Base-by-base conservation (phyloP, 1,140 invertebrate species). In the Phortica variegata region DNA sequence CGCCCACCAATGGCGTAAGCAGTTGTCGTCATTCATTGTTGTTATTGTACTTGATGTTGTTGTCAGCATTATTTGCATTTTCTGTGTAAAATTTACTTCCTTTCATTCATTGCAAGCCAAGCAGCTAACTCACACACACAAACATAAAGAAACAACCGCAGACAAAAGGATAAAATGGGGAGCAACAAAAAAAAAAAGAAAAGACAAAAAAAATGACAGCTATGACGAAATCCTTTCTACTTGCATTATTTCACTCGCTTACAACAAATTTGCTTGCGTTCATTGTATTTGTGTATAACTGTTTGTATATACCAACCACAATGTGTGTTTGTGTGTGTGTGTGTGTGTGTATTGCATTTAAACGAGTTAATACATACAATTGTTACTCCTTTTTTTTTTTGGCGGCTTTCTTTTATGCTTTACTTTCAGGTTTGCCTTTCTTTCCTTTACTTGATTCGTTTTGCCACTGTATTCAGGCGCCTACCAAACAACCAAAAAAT, bases 11-110 rank as follows among this genome's bases (percentile, higher is more conserved):
- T n/a, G n/a, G n/a, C n/a, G n/a, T n/a, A n/a, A n/a, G n/a, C n/a
- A n/a, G n/a, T n/a, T n/a, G n/a, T n/a, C n/a, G n/a, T n/a, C n/a
- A n/a, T n/a, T n/a, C n/a, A n/a, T n/a, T n/a, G n/a, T n/a, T n/a
- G n/a, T n/a, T n/a, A n/a, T n/a, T n/a, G n/a, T n/a, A n/a, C n/a
- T n/a, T n/a, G n/a, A n/a, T n/a, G 63, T 68, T 68, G 63, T 68
- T 63, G 63, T 68, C 57, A 60, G 63, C 60, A 51, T 63, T 68
- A 68, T 68, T 68, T 68, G 63, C 63, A 68, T 68, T 63, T 68
- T 68, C 63, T 58, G 60, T 49, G 57, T 48, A 53, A 55, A 68
- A 68, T 63, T 51, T 60, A 68, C 56, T 66, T 65, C 58, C 55
- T 60, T 60, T 58, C 51, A 52, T 53, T 52, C 47, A 57, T 40